A percentile compares a stretch with the other conserved stretches of the same genome.
phyloP scores from a whole-genome alignment of 2,888 invertebrate genomes.

The Trichopoda pennipes region DNA sequence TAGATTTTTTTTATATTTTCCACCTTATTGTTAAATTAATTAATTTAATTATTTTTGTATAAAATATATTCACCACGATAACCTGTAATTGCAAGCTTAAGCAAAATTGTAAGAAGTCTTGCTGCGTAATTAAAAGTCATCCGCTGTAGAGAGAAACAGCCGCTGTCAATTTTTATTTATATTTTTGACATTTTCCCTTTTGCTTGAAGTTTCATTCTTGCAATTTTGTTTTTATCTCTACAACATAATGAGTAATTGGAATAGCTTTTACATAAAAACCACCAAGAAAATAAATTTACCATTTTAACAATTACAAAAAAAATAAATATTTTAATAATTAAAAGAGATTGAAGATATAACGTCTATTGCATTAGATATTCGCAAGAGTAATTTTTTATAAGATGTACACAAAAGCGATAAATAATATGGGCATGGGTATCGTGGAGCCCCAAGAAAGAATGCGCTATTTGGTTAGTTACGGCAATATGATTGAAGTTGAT shows the following conservation, averaged over 20 bases:
- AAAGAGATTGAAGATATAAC: constrained; percentile 24
- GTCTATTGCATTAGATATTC: background rate
- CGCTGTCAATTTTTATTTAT: background rate
- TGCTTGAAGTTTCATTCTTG: background rate
- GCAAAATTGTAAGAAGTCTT: no score
- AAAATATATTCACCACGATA: no score
- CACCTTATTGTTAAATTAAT: no score
- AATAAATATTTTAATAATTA: constrained; percentile 5
- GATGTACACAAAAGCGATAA: constrained; percentile 72
- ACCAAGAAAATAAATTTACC: constrained; percentile 6
- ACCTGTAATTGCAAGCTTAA: no score
- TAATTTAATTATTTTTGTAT: no score
- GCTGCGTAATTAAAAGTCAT: background rate
- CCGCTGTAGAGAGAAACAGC: constrained; percentile 7
- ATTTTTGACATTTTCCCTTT: constrained; percentile 27
- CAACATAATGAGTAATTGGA: constrained; percentile 59
- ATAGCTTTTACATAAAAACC: constrained; percentile 45
- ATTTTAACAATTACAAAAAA: constrained; percentile 11
- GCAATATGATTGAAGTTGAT: constrained; percentile 87
- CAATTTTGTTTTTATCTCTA: constrained; percentile 55
- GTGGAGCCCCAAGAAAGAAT: constrained; percentile 86
- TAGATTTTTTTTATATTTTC: no score
- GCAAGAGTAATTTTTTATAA: background rate
- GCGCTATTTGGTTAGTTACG: constrained; percentile 85
- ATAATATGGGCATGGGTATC: constrained; percentile 79